Percentiles rank a stretch among this genome's conserved stretches.
Conservation (phyloP, 2,113 vertebrate species). For the Candoia aspera region DNA sequence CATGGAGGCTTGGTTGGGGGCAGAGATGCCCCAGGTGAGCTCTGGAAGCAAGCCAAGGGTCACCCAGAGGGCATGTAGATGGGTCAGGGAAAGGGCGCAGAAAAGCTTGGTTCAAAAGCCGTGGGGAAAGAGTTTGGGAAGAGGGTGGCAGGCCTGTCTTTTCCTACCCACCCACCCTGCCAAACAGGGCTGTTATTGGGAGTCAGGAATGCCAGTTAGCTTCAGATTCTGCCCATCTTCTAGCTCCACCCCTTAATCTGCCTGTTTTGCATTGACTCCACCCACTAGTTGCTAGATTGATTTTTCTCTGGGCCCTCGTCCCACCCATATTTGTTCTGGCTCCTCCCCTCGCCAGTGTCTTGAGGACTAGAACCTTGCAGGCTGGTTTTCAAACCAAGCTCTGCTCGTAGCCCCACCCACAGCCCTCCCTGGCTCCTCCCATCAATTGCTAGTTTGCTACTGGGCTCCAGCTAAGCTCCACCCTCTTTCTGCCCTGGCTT, state of each 20-base stretch:
- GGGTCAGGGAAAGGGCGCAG: not conserved
- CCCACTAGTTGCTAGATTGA: not conserved
- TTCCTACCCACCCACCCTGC: not conserved
- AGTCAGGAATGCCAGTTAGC: not conserved
- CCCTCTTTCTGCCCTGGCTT: not conserved
- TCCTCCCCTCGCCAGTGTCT: not conserved
- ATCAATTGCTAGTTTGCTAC: not conserved
- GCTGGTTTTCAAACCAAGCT: not conserved
- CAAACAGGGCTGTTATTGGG: not conserved
- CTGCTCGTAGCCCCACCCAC: not conserved
- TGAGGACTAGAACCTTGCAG: not conserved
- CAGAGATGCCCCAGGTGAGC: not conserved
- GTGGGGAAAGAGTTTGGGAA: not conserved
- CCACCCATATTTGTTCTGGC: not conserved
- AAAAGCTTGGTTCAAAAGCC: not conserved
- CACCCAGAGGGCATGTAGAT: not conserved
- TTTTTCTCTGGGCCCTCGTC: not conserved
- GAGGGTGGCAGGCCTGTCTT: not conserved
- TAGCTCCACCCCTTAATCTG: not conserved
- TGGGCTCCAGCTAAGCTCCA: not conserved
- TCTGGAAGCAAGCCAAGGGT: not conserved
- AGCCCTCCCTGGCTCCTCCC: not conserved
- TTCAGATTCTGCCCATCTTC: not conserved
- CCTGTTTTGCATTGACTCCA: not conserved
- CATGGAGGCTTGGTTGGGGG: not conserved